phyloP scores from a whole-genome alignment of 2,797 vertebrate species.

The Cyprinodon diabolis region DNA sequence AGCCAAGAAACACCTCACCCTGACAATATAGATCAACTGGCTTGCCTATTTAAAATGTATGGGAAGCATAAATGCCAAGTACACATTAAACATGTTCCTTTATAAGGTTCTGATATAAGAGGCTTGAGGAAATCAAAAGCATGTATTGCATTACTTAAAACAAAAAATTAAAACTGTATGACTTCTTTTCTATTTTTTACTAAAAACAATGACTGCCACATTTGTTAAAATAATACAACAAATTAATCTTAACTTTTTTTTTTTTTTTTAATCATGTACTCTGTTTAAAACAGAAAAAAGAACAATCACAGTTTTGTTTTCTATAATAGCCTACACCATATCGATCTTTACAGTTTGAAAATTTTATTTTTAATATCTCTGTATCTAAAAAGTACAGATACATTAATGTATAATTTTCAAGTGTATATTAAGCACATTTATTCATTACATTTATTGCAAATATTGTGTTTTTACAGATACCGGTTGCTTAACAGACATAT shows the following conservation, averaged over 20 bases:
- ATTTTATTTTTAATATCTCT: neutral
- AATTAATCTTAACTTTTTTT: neutral
- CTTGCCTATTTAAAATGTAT: constrained; percentile 52
- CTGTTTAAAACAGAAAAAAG: too few relatives aligned
- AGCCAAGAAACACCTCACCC: constrained; percentile 49
- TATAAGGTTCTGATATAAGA: neutral
- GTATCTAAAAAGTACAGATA: neutral
- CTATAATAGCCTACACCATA: neutral
- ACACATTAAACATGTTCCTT: neutral
- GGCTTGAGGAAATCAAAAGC: neutral
- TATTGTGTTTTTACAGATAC: neutral
- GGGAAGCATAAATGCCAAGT: constrained; percentile 26
- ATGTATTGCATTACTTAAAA: neutral
- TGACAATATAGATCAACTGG: constrained; percentile 46
- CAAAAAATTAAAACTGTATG: neutral
- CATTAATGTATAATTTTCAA: neutral
- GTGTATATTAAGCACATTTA: neutral
- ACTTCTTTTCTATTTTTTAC: neutral
- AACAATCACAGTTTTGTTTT: too few relatives aligned
- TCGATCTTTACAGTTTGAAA: neutral
- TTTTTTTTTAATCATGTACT: too few relatives aligned
- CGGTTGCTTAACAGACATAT: too few relatives aligned
- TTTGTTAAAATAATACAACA: neutral
- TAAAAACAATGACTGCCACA: neutral
- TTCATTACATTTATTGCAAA: neutral